Base-by-base conservation (phyloP, 2,797 vertebrate genomes). In the Vipera latastei region DNA sequence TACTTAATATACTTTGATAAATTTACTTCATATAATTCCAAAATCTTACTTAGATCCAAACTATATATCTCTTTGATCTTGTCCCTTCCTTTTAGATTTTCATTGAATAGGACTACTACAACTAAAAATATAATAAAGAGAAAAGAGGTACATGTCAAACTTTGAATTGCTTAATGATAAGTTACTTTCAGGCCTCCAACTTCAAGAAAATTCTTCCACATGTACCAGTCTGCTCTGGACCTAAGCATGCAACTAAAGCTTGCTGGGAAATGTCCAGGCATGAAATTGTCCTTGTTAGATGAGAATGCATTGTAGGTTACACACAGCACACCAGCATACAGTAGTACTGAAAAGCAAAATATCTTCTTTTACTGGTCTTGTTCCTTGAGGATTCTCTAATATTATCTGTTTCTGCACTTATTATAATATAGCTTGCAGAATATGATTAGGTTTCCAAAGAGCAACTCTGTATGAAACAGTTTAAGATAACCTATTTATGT, bases 391-490 rank as follows among this genome's bases (percentile, higher is more conserved):
- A 88, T 11, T 13, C 1, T 38, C 60, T 61, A 73, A 89, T 61
- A 85, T 2, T 3, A 48, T 4, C 18, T 32, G 1, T 60, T n/a
- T 89, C 61, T 44, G 48, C 26, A 2, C 55, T 60, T 38, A 38
- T 65, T 60, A 60, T 73, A 11, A 44, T 89, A 55, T 78, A 65
- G 13, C 16, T 86, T 86, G 38, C 55, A 38, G 73, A 90, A 56
- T n/a, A 44, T 63, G 4, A 53, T 44, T 53, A 8, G 20, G 2
- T 26, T 85, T 89, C 56, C 65, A 89, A 51, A 90, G n/a, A 86
- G 93, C 25, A 91, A 51, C 69, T 95, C 63, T 92, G 78, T 44
- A 94, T 16, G 86, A 53, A 38, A 88, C 65, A 88, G 90, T 93
- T 48, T 48, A 51, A 55, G 83, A 90, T 90, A 90, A 32, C 26